Base-by-base conservation (phyloP, 1,140 invertebrate genomes). In the Solenopsis invicta region DNA sequence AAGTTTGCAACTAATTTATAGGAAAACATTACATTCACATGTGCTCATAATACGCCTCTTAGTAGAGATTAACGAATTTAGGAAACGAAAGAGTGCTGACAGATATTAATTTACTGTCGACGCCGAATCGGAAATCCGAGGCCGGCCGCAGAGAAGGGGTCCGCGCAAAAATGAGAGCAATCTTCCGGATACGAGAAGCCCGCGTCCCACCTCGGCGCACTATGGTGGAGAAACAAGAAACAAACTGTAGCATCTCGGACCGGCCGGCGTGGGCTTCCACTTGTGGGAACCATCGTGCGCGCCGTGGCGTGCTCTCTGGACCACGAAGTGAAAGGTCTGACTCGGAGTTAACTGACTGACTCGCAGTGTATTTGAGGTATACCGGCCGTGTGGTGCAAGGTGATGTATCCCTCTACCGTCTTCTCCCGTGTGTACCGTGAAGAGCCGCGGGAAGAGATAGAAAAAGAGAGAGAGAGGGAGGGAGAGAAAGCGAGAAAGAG, bases 321-420 rank as follows among this genome's bases (percentile, higher is more conserved):
- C 94, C 94, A 94, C 94, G 93, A 95, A 95, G 94, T 94, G 94
- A 94, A 95, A 95, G 94, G 94, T 93, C 90, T 92, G 89, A 92
- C 91, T 93, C 88, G 90, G 88, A 93, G 89, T 92, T 92, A 91
- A 91, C 92, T 91, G 92, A 91, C 91, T 93, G 91, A 89, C 91
- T 87, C 80, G 88, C 88, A 92, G 89, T 92, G 91, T 91, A 88
- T 93, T 93, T 84, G 88, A 91, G 90, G 91, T 90, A 86, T 90
- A 90, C 91, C 84, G 86, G 45, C 80, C 52, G 82, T 62, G 78
- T 50, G 84, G 82, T 78, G 89, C 80, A 89, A 88, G 87, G 77
- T 81, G 90, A 91, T 91, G 86, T 85, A 81, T 88, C 88, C 85
- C 82, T 64, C 64, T 75, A 64, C 59, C 76, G 62, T 81, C 72